Conservation (phyloP, 2,113 vertebrate genomes). For the Pedionomus torquatus region DNA sequence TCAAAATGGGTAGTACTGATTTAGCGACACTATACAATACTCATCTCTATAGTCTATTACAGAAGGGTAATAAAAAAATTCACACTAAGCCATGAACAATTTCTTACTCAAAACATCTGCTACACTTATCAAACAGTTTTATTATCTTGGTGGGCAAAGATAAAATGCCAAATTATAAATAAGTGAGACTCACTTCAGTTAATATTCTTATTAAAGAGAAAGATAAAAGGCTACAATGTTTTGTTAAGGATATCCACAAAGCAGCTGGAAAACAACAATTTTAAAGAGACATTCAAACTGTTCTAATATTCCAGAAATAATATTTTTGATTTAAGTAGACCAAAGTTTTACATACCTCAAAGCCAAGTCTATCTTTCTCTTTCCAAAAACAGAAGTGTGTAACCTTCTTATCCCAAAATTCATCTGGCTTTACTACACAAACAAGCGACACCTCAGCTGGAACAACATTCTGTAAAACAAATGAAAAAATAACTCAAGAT, state of each 20-base stretch:
- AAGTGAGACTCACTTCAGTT: neutral
- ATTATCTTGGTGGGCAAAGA: neutral
- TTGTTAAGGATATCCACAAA: neutral
- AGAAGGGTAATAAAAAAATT: neutral
- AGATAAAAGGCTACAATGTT: neutral
- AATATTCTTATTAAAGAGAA: neutral
- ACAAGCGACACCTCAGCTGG: constrained; percentile 97
- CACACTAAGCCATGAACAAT: neutral
- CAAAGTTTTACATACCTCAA: constrained; percentile 84
- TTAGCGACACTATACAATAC: neutral
- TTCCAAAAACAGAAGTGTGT: constrained; percentile 99
- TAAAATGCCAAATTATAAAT: neutral
- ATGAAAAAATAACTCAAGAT: neutral
- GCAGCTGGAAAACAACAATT: neutral
- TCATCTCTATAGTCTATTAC: neutral
- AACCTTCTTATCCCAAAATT: constrained; percentile 99
- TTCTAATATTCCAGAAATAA: neutral
- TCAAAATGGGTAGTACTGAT: neutral
- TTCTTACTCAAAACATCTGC: neutral
- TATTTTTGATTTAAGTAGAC: neutral
- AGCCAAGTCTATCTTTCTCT: constrained; percentile 97
- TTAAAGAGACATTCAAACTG: neutral
- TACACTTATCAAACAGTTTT: neutral
- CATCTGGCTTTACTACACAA: constrained; percentile 98
- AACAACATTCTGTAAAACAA: constrained; percentile 90